Conservation (phyloP, 2,113 vertebrate genomes). For the Dendropsophus ebraccatus region DNA sequence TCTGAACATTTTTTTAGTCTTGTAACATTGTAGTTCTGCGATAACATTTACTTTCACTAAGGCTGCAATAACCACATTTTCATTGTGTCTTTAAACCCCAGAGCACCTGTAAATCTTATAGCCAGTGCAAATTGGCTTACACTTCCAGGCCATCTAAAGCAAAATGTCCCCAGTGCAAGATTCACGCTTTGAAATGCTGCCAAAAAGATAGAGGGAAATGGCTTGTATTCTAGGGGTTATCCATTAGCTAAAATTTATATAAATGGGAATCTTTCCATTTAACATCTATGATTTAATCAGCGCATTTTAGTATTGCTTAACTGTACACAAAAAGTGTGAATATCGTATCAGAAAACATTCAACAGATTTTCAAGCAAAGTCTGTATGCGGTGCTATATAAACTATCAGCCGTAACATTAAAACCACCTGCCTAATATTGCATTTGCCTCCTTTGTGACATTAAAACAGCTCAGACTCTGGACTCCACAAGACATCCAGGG, state of each 20-base stretch:
- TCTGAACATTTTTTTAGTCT: slow-evolving; percentile 30
- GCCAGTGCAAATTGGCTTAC: slow-evolving; percentile 52
- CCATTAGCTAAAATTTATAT: slow-evolving; percentile 26
- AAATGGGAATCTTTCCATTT: not conserved
- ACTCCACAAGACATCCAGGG: too few relatives aligned
- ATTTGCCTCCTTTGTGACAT: too few relatives aligned
- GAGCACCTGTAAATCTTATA: slow-evolving; percentile 41
- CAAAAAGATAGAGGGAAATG: slow-evolving; percentile 13
- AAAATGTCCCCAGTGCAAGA: slow-evolving; percentile 44
- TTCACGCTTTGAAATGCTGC: slow-evolving; percentile 36
- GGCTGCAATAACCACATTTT: slow-evolving; percentile 44
- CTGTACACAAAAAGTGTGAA: not conserved
- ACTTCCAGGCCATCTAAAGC: slow-evolving; percentile 34
- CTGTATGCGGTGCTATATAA: not conserved
- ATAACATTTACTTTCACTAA: slow-evolving; percentile 44
- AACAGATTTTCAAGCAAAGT: not conserved
- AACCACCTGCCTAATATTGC: too few relatives aligned
- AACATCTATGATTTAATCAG: not conserved
- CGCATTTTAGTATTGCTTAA: not conserved
- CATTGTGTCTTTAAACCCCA: slow-evolving; percentile 42
- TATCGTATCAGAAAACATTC: not conserved
- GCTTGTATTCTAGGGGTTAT: slow-evolving; percentile 28
- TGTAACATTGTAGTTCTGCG: slow-evolving; percentile 19
- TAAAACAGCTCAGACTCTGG: too few relatives aligned
- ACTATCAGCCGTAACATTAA: not conserved